phyloP scores from a whole-genome alignment of 2,888 invertebrate genomes.

The Autographa pulchrina region DNA sequence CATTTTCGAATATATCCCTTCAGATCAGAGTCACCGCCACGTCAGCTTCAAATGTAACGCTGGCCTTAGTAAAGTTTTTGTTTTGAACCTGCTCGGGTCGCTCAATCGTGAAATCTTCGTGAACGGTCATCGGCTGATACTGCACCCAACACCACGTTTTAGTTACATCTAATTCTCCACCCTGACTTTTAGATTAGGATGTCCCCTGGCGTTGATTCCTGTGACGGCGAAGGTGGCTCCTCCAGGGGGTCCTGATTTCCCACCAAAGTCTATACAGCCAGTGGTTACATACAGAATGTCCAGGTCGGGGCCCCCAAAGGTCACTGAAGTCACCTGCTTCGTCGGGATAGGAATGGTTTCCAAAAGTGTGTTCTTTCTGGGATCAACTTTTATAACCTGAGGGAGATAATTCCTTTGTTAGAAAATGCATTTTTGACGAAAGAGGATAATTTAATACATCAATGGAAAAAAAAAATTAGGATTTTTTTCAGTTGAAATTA shows the following conservation, averaged over 20 bases:
- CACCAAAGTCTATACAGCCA: conserved; percentile 83
- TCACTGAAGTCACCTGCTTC: conserved; percentile 92
- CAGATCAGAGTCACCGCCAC: too few relatives aligned
- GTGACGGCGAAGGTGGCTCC: conserved; percentile 90
- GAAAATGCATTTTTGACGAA: background rate
- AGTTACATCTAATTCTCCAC: background rate
- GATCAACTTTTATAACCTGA: conserved; percentile 88
- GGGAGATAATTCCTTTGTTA: conserved; percentile 10
- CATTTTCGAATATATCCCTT: too few relatives aligned
- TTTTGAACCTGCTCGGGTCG: background rate
- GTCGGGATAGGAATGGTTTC: conserved; percentile 90
- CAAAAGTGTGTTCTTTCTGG: conserved; percentile 87
- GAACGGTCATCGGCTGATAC: conserved; percentile 8
- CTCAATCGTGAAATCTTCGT: background rate
- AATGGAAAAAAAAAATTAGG: too few relatives aligned
- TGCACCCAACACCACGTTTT: background rate
- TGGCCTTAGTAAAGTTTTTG: too few relatives aligned
- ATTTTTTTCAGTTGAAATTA: too few relatives aligned
- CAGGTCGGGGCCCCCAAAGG: conserved; percentile 92
- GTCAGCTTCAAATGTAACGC: too few relatives aligned
- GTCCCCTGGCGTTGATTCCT: conserved; percentile 89
- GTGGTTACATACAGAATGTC: conserved; percentile 93
- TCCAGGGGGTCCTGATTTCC: conserved; percentile 83
- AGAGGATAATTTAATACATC: too few relatives aligned
- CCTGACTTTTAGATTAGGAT: conserved; percentile 68